These are phyloP conservation scores for Apus apus DNA, from an alignment of 2,113 vertebrate species.

Conservation along the genomic window DNA sequence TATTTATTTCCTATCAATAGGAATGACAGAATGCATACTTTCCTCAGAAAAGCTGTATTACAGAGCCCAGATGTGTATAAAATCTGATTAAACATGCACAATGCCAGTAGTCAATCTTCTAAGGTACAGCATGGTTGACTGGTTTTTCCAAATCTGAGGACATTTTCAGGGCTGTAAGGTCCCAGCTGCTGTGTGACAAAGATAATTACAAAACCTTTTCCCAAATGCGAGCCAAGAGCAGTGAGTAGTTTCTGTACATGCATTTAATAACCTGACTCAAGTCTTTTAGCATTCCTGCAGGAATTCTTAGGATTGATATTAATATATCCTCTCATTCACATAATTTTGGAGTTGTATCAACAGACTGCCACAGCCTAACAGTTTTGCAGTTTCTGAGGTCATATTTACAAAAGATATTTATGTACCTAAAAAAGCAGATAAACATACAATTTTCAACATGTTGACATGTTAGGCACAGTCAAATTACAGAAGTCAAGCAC, in stretches of 20 bases:
- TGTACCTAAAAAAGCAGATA: not conserved
- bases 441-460: not conserved
- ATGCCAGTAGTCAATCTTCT: slow-evolving; percentile 39
- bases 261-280: slow-evolving; percentile 7
- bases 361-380: not conserved
- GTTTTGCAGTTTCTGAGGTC: not conserved
- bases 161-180: slow-evolving; percentile 11
- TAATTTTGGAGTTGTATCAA: not conserved
- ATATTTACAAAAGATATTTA: not conserved
- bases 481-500: not conserved
- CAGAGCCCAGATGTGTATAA: slow-evolving; percentile 51
- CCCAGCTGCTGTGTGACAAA: slow-evolving; percentile 44
- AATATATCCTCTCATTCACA: not conserved
- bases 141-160: slow-evolving; percentile 38
- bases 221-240: slow-evolving; percentile 19
- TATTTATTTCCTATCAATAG: slow-evolving; percentile 54
- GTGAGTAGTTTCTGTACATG: not conserved
- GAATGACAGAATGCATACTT: slow-evolving; percentile 50
- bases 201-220: slow-evolving; percentile 46
- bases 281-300: slow-evolving; percentile 3
- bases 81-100: slow-evolving; percentile 67
- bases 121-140: slow-evolving; percentile 24
- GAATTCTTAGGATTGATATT: not conserved
- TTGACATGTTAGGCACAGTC: not conserved
- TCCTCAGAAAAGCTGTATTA: slow-evolving; percentile 20